Evolutionary conservation across 2,888 invertebrate genomes (phyloP), one percentile per base, ranked within the genome.

Genomic region (Standfussiana lucernea): DNA sequence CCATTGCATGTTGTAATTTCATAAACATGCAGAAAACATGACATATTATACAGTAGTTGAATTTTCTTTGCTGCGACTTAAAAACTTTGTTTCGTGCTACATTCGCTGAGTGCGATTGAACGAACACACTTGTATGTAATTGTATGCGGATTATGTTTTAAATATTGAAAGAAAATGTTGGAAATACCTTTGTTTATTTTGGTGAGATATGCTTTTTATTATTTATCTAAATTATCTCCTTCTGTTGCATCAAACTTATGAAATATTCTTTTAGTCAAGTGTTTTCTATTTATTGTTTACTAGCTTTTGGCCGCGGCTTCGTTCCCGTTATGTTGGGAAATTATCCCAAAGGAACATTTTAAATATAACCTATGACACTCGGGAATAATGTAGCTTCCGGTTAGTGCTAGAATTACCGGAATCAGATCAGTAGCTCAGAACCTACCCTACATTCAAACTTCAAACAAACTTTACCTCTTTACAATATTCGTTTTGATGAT

Each of bases 1-100:
- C 40, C 66, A 7, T 40, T 45, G 32, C 86, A 61, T 84, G 83
- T 86, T 59, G 82, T 70, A 86, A 84, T 84, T 84, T 83, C 18
- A 21, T 15, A 13, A 47, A 86, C 86, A 79, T 50, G 61, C 35
- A 56, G 13, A 32, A 62, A 32, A 66, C 83, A 77, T 50, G 65
- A 32, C 65, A 56, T 77, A 64, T 47, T 73, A 61, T 28, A 85
- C n/a, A 68, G 32, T 13, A 50, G 45, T 74, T 40, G 7, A 13
- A 69, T 78, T 78, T 32, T 62, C 35, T 66, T 66, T 24, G 61
- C n/a, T 71, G 37, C 0, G 64, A 18, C 11, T 32, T 13, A n/a
- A 45, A 32, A 61, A 13, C 56, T 37, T 47, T 32, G 37, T 40
- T 24, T 56, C 1, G 42, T 50, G 40, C 18, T 7, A 47, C 68